Evolutionary conservation across 2,113 vertebrate species (phyloP).

Genomic region (Oryzias woworae): DNA sequence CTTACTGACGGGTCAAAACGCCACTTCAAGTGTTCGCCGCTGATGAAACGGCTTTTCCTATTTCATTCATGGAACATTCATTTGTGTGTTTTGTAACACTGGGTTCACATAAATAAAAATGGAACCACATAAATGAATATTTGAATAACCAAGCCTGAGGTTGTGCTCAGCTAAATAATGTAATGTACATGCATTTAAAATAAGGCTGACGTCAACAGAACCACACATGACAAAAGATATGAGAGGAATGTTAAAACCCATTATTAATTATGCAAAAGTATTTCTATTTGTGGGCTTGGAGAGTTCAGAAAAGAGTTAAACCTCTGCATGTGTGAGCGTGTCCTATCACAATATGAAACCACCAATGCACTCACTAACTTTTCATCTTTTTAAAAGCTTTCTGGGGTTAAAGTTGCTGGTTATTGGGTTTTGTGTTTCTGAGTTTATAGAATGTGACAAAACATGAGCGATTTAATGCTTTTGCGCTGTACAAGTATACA

Average conservation of each 20-base stretch:
- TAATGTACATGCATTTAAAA: constrained; percentile 34
- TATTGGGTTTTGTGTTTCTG: constrained; percentile 11
- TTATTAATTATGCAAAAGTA: constrained; percentile 25
- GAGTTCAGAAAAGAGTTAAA: constrained; percentile 8
- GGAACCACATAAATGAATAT: constrained; percentile 24
- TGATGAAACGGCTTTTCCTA: too few relatives aligned
- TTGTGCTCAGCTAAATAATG: constrained; percentile 23
- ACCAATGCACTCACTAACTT: constrained; percentile 26
- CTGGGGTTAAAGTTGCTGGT: constrained; percentile 24
- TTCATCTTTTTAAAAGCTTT: constrained; percentile 53
- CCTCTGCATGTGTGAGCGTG: neutral
- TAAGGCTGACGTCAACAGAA: constrained; percentile 18
- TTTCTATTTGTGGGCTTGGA: constrained; percentile 12
- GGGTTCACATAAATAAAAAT: neutral
- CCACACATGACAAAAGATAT: neutral
- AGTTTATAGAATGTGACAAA: too few relatives aligned
- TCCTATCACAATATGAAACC: constrained; percentile 21
- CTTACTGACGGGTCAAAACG: too few relatives aligned
- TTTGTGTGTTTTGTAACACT: too few relatives aligned
- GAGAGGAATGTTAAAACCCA: neutral
- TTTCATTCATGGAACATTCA: too few relatives aligned
- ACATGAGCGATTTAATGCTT: too few relatives aligned
- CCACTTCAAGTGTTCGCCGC: too few relatives aligned
- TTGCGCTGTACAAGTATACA: too few relatives aligned
- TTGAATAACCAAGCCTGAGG: constrained; percentile 24